Evolutionary conservation across 2,888 invertebrate species (phyloP), one percentile per base, ranked within the genome.

Genomic region (Muscina levida): DNA sequence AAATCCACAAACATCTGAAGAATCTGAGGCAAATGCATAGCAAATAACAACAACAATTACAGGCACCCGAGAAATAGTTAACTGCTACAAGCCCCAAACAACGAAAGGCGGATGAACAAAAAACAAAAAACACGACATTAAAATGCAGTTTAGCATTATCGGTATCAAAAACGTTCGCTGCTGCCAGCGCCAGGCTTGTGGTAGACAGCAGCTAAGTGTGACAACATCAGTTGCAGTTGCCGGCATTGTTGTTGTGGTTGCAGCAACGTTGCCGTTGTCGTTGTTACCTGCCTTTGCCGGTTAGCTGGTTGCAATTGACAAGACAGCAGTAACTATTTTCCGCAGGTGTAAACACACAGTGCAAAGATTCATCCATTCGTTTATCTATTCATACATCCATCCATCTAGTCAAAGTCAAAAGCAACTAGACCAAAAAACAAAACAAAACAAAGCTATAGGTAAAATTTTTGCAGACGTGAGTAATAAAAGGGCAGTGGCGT

Each of bases 251-350:
- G 71, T 44, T 81, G 56, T 80, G 56, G 48, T 31, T 59, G 42
- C 65, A 57, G 74, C 48, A n/a, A n/a, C 70, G 71, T 48, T 78
- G 46, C 53, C 72, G 48, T 19, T 70, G 51, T 72, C 59, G 67
- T 68, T 59, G 65, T 68, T 26, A 46, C 24, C 15, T 26, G 37
- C 13, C n/a, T 6, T 37, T 59, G 62, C 51, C 48, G 26, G 26
- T 44, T n/a, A n/a, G n/a, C n/a, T 67, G 56, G 19, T 65, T 77
- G 72, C 72, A 46, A 48, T 73, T 76, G 71, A 77, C 79, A 82
- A 82, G 79, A 37, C 62, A 62, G 67, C 74, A 81, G 77, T 81
- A 72, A 81, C 81, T 72, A 81, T 81, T 81, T 81, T 81, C 81
- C 77, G 77, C 81, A 81, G 81, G 77, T 81, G 81, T 77, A 81